Base-by-base conservation (phyloP, 35 echinoderm and acorn worm genomes). In the Amphiura filiformis region DNA sequence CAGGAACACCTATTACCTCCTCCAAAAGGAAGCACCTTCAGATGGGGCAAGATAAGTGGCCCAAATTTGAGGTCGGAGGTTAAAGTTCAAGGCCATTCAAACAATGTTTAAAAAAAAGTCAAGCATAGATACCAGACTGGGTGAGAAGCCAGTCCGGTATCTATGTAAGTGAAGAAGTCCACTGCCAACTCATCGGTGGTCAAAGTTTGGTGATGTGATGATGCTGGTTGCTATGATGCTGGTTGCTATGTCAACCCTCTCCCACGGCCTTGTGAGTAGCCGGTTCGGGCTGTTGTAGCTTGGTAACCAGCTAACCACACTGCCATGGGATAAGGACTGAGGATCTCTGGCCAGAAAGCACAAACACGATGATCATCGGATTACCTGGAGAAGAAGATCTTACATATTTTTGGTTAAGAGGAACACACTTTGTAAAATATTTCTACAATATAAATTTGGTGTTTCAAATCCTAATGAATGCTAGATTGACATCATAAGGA, bases 271-370 rank as follows among this genome's bases (percentile, higher is more conserved):
- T 95, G 93, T 61, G 83, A 22, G 83, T 81, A 91, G 89, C 80
- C 89, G 91, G 89, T 87, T 90, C 91, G 93, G 61, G 31, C 34
- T 49, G 57, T 61, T 23, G 44, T 77, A 5, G 15, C 65, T 49
- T 56, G 47, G 86, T 91, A 97, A 97, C 94, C 94, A 97, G 94
- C 94, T 97, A 93, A 97, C 94, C 91, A 97, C 94, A 97, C 94
- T 97, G 94, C 94, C 94, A 87, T 81, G 57, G 52, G 82, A 97
- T 86, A 52, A 39, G 83, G 78, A 47, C 41, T 47, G n/a, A 47
- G 41, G 17, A 9, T 47, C 41, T 47, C 41, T n/a, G n/a, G n/a
- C n/a, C n/a, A n/a, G n/a, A n/a, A n/a, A n/a, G n/a, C n/a, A n/a
- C n/a, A n/a, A n/a, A n/a, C n/a, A n/a, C n/a, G n/a, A n/a, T n/a